Conservation (phyloP, 2,797 vertebrate species). For the Tenualosa ilisha region DNA sequence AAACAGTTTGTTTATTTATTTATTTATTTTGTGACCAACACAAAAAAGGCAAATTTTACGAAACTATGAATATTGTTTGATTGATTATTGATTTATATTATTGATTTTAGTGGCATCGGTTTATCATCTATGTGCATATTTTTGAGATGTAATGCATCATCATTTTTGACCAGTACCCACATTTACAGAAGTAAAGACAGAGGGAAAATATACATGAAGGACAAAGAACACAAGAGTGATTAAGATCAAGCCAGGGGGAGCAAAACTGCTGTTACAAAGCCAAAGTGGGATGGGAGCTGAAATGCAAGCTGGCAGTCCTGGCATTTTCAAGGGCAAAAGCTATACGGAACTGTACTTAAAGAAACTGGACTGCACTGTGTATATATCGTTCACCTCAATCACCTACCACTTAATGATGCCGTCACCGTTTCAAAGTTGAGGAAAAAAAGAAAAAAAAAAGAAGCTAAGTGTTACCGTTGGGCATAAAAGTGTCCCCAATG, state of each 20-base stretch:
- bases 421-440: constrained; percentile 61
- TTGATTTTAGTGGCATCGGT: no score
- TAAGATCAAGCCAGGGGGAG: neutral
- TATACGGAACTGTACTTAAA: constrained; percentile 59
- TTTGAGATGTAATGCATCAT: no score
- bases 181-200: neutral
- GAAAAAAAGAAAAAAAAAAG: constrained; percentile 54
- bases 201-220: neutral
- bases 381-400: constrained; percentile 15
- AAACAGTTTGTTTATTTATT: neutral
- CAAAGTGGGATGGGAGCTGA: neutral
- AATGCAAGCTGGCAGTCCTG: constrained; percentile 44
- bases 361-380: constrained; percentile 38
- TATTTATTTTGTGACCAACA: no score
- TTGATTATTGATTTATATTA: no score
- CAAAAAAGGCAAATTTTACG: no score
- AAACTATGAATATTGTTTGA: no score
- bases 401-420: constrained; percentile 57
- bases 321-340: constrained; percentile 71
- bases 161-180: no score
- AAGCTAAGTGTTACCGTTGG: constrained; percentile 72
- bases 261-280: constrained; percentile 9
- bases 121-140: no score
- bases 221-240: neutral
- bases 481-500: constrained; percentile 75